Evolutionary conservation across 2,797 vertebrate species (phyloP), one percentile per base, ranked within the genome.

Genomic region (Spatula versicolor): DNA sequence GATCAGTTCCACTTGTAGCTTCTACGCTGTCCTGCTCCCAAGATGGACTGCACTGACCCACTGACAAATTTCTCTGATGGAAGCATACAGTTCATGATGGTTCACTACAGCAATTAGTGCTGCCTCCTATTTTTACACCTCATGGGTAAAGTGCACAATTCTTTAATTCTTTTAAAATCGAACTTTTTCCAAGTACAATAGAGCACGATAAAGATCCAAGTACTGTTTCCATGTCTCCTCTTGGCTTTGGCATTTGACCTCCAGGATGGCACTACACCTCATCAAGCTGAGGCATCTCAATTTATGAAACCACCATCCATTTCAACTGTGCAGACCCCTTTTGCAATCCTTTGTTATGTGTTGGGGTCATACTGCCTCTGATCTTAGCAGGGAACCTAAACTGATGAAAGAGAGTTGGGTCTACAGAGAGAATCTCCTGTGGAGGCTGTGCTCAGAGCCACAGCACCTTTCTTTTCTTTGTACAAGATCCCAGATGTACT

Each of bases 391-490:
- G 39, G 30, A 71, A 76, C 26, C 9, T 16, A 50, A 82, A 63
- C 0, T 26, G 28, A 22, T 59, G 15, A 78, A 72, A 86, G 8
- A 18, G 8, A 16, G 15, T 3, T 15, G 10, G 21, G 30, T 10
- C 37, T 33, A 0, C 3, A 6, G 46, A 73, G 31, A 68, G 8
- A 13, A 45, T 3, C 18, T 80, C 46, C 21, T 26, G 22, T 14
- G 0, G 0, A 85, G 46, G 22, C 7, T 45, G 20, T 14, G 30
- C 41, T 88, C 50, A 66, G 66, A 75, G 62, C 9, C 55, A 21
- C 26, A 0, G 0, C 0, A 0, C 28, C 28, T 63, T 2, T 2
- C 7, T 67, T 58, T 72, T 12, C 16, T 31, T 26, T 10, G 1
- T 13, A 13, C 7, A 21, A 30, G 19, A 17, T 58, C 66, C 45